A percentile compares a stretch with the other conserved stretches of the same genome.
phyloP scores from a whole-genome alignment of 2,888 invertebrate species.

The Ypsolopha sequella region DNA sequence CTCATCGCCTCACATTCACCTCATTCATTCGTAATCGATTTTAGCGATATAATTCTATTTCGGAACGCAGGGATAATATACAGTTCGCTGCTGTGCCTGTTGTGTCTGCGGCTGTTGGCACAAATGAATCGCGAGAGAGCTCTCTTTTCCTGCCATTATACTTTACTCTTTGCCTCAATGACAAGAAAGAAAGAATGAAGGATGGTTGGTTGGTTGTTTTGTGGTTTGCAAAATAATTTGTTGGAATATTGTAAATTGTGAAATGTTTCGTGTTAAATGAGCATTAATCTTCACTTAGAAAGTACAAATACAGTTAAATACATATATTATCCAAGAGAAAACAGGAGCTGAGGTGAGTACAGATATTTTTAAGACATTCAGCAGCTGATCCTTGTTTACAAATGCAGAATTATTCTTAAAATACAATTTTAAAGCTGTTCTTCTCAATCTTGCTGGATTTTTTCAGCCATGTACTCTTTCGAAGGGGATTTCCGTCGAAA shows the following conservation, averaged over 20 bases:
- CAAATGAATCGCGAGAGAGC: no score
- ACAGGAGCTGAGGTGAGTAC: not conserved
- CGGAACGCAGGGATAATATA: no score
- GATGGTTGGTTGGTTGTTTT: not conserved
- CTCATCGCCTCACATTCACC: no score
- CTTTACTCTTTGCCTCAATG: not conserved
- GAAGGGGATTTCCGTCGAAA: conserved; percentile 91
- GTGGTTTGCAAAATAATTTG: not conserved
- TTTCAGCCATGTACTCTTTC: conserved; percentile 77
- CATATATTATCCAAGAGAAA: no score
- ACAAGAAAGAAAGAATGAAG: not conserved
- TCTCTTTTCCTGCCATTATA: no score
- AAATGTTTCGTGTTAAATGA: not conserved
- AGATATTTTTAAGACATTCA: conserved; percentile 3
- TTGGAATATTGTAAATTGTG: not conserved
- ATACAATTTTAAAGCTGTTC: conserved; percentile 15
- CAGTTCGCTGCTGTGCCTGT: no score
- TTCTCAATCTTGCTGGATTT: not conserved
- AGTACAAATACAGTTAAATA: no score
- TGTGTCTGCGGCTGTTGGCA: no score
- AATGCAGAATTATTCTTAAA: not conserved
- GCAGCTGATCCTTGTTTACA: conserved; percentile 42
- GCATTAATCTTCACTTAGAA: no score
- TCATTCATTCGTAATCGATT: no score
- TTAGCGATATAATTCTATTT: no score